Base-by-base conservation (phyloP, 2,113 vertebrate genomes). In the Sprattus sprattus region DNA sequence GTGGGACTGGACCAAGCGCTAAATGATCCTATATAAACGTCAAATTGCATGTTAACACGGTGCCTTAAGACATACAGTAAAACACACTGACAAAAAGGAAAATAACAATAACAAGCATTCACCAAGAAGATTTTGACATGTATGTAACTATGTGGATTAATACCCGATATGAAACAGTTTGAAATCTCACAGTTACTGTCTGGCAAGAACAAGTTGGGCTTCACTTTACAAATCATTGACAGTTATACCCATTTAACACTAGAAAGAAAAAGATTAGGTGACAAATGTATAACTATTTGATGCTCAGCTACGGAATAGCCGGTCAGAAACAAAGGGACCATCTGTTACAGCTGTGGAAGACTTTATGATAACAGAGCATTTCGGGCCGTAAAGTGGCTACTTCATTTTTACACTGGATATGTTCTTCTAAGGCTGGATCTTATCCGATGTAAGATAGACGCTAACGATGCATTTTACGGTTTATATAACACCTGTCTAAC, bases 1-100 rank as follows among this genome's bases (percentile, higher is more conserved):
- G 71, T 44, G 92, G 85, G 39, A 87, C 71, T 87, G 89, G 90
- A 92, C 89, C 93, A 91, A 93, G 91, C 54, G 92, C 90, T 13
- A n/a, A 80, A 18, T 80, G 39, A 57, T 86, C 86, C 16, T 20
- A 18, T 20, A 18, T 78, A 44, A 78, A 78, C 71, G 39, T 78
- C 28, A 39, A 11, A 28, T 44, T 45, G 28, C 52, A 18, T 18
- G 22, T 60, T 20, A 25, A 83, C 50, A 20, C 54, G 44, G 71
- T 32, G 71, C 71, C 71, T 78, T 39, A 39, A 32, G 28, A 32
- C 67, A 39, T 75, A 64, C 71, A 78, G 28, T 13, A 13, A 78
- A 78, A 39, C 32, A 78, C 71, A 44, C 28, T 39, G 9, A 16
- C 11, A 16, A 15, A 13, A 16, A 78, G n/a, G 9, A 28, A 71